Percentiles rank a stretch among this genome's conserved stretches.
phyloP scores from a whole-genome alignment of 2,797 vertebrate species.

The Trachurus trachurus region DNA sequence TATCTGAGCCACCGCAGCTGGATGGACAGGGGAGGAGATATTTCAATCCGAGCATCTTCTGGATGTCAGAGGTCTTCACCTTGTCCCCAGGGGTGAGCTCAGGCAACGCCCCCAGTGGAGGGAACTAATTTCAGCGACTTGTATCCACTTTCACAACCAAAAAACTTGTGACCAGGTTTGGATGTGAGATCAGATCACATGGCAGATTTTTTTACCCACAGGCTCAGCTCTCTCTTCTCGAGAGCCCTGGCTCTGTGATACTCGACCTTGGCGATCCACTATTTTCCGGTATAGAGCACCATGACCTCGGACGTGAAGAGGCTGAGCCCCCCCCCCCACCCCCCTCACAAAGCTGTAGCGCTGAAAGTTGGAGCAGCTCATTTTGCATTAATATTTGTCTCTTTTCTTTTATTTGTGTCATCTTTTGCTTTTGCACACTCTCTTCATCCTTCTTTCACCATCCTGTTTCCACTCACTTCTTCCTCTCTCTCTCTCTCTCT shows the following conservation, averaged over 20 bases:
- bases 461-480: constrained; percentile 20
- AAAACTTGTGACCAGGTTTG: constrained; percentile 7
- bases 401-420: constrained; percentile 15
- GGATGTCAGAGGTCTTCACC: constrained; percentile 12
- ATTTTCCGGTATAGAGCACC: constrained; percentile 1
- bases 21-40: constrained; percentile 1
- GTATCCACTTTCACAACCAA: not conserved
- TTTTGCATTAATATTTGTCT: constrained; percentile 50
- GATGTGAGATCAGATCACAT: not conserved
- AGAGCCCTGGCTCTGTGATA: not conserved
- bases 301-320: not conserved
- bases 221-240: not conserved
- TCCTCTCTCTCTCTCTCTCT: not conserved
- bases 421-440: constrained; percentile 6
- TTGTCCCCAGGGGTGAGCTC: not conserved
- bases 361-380: constrained; percentile 22
- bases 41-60: not conserved
- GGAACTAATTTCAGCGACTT: constrained; percentile 11
- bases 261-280: not conserved
- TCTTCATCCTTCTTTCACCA: constrained; percentile 24
- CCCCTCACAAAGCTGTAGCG: constrained; percentile 10
- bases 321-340: not conserved
- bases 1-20: constrained; percentile 4
- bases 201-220: not conserved
- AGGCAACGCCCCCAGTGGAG: not conserved